These are phyloP conservation scores for Acrocephalus arundinaceus DNA, from an alignment of 2,113 vertebrate genomes.

Conservation along the genomic window DNA sequence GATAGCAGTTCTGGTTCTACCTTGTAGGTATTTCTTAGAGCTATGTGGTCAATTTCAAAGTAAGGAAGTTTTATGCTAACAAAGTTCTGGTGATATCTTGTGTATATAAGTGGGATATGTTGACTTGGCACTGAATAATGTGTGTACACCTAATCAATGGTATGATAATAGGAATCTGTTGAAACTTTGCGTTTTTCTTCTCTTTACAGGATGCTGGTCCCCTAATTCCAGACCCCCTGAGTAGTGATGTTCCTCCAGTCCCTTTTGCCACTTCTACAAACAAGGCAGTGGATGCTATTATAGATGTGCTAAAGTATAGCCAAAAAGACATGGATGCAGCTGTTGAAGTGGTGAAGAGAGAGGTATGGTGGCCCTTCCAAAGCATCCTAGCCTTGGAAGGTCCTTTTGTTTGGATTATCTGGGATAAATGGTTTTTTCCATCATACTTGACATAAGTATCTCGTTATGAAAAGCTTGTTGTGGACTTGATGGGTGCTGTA, in stretches of 20 bases:
- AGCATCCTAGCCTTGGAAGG: background rate
- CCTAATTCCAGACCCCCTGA: conserved; percentile 10
- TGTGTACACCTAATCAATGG: background rate
- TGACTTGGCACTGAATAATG: background rate
- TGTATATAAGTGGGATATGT: background rate
- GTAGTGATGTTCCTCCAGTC: background rate
- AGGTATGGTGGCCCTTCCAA: conserved; percentile 54
- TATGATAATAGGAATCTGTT: background rate
- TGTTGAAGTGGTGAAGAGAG: conserved; percentile 72
- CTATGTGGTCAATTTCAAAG: background rate
- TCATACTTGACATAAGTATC: background rate
- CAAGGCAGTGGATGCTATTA: conserved; percentile 77
- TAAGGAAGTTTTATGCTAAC: background rate
- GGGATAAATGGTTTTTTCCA: background rate
- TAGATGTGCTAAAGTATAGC: conserved; percentile 88
- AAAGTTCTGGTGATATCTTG: background rate
- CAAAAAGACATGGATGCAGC: conserved; percentile 89
- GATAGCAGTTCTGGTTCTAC: background rate
- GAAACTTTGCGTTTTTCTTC: background rate
- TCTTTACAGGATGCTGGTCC: conserved; percentile 2
- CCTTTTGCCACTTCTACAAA: conserved; percentile 27
- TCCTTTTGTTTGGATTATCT: background rate
- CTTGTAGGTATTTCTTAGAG: background rate
- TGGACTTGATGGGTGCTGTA: background rate
- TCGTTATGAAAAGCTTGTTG: background rate